Base-by-base conservation (phyloP, 2,888 invertebrate species). In the Sialis lutaria region DNA sequence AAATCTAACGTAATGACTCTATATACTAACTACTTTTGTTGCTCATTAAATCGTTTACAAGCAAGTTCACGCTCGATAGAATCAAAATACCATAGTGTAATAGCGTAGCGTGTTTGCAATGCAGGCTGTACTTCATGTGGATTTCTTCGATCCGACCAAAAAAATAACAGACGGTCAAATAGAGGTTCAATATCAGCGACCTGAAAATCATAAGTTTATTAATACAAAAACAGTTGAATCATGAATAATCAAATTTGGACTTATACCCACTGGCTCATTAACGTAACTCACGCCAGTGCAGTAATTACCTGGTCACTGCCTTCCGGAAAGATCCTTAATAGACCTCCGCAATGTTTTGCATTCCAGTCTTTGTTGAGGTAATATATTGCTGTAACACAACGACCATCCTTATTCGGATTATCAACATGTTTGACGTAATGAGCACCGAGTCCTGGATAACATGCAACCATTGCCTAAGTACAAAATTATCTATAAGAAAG, bases 371-470 rank as follows among this genome's bases (percentile, higher is more conserved):
- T 76, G 68, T 97, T 97, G 58, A 96, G 77, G 72, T 97, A 97
- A 69, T 97, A 97, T 59, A 97, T 97, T 52, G 92, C 88, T 6
- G 97, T 97, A 60, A 97, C 89, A 61, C 93, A 92, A 53, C 97
- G 77, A 12, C 97, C 97, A 67, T 97, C 97, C 58, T 80, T 78
- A 65, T 92, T 91, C 6, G 97, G 96, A 70, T 97, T 97, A 68
- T 97, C 97, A 40, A 97, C 91, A 65, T 97, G 97, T 65, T 92
- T 90, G 47, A 96, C 89, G 65, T 97, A 97, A 60, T 89, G 88
- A 8, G 91, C 82, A 48, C 92, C 92, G 46, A 82, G 79, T 33
- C 95, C 96, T 0, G 96, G 97, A 65, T 97, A 97, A 63, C 95
- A 95, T 37, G 97, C 96, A 37, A 97, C 88, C 97, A 97, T 97